These are phyloP conservation scores for Cygnus buccinator DNA, from an alignment of 2,113 vertebrate genomes.

Conservation along the genomic window DNA sequence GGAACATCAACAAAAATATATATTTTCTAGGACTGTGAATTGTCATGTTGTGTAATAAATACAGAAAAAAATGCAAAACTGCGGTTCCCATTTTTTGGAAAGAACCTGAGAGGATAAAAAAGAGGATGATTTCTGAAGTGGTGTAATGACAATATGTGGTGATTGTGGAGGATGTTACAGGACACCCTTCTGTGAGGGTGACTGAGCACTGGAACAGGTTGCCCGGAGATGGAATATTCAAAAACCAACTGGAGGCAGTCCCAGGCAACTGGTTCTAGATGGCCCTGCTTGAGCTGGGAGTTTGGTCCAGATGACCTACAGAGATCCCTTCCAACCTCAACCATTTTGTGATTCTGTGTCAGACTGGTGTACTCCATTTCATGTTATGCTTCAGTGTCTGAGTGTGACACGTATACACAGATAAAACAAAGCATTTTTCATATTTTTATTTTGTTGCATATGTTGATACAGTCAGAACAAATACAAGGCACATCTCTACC, in stretches of 20 bases:
- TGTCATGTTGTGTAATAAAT: background rate
- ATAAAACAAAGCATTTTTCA: background rate
- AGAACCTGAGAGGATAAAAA: background rate
- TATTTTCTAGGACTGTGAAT: background rate
- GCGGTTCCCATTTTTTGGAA: background rate
- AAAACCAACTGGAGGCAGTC: background rate
- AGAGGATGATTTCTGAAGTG: background rate
- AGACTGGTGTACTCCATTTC: background rate
- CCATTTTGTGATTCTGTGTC: background rate
- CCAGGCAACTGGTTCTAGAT: background rate
- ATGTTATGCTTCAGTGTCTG: background rate
- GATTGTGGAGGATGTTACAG: background rate
- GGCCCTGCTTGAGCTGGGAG: background rate
- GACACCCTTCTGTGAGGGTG: background rate
- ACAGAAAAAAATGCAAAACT: background rate
- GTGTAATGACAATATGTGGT: background rate
- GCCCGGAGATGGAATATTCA: background rate
- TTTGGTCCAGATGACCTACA: background rate
- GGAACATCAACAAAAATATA: background rate
- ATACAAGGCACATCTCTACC: background rate
- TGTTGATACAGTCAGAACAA: background rate
- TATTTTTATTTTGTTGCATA: background rate
- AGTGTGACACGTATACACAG: background rate
- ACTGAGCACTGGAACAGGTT: background rate
- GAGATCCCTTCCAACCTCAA: background rate